Evolutionary conservation across 2,888 invertebrate species (phyloP), one percentile per base, ranked within the genome.

Genomic region (Athetis lepigone): DNA sequence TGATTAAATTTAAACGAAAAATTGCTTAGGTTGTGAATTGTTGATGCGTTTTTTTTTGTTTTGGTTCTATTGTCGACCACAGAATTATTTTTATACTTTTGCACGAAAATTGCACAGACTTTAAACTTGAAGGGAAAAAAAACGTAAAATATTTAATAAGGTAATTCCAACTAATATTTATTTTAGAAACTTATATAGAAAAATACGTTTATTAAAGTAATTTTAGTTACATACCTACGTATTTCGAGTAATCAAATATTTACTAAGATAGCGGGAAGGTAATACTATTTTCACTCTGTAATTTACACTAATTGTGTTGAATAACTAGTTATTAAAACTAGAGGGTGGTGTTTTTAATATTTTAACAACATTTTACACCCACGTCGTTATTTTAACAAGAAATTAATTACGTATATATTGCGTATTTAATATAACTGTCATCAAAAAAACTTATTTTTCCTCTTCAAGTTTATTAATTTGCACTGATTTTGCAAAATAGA

Each of bases 171-270:
- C 0, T 4, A 27, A 21, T 4, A 16, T 36, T 8, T 25, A 9
- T 33, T 18, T 9, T 11, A 1, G 2, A 3, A 27, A 37, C 1
- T 5, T n/a, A 8, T 1, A 25, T 4, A 9, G 1, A 18, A 40
- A 19, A 29, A 0, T 23, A 45, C 2, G 8, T 2, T 40, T 33
- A 25, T 49, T 57, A 40, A 37, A 50, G 2, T 54, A 43, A 39
- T 66, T 9, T 16, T 23, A 42, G 42, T n/a, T n/a, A n/a, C n/a
- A n/a, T n/a, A n/a, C n/a, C n/a, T n/a, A n/a, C n/a, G 21, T 42
- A 23, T 39, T 16, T 21, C 2, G 11, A 25, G 18, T 46, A 16
- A 18, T 75, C 5, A 42, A 75, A 47, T 47, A 75, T 70, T 50
- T 16, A 55, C 7, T 25, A 33, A 37, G 18, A 33, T 6, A 13